phyloP scores from a whole-genome alignment of 1,140 invertebrate species.

The Cataglyphis hispanica region DNA sequence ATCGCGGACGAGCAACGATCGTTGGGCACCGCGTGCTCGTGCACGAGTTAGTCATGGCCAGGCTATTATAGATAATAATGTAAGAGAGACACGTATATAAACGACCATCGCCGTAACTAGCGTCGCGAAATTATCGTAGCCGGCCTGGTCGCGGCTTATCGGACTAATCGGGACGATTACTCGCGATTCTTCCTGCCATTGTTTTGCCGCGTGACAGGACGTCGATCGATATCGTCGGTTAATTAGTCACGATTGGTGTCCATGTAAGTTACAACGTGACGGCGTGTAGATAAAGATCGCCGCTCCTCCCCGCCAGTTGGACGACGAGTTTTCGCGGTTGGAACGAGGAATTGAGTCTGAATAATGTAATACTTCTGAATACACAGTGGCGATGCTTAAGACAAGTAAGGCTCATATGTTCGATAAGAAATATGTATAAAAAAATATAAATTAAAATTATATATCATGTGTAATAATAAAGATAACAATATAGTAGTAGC shows the following conservation, averaged over 20 bases:
- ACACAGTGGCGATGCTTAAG: conserved; percentile 2
- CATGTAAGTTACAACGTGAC: conserved; percentile 68
- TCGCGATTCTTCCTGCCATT: conserved; percentile 73
- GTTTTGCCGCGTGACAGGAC: conserved; percentile 59
- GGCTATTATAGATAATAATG: conserved; percentile 76
- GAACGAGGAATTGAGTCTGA: conserved; percentile 53
- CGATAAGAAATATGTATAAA: conserved; percentile 10
- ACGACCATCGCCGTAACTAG: conserved; percentile 73
- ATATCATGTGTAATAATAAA: not conserved
- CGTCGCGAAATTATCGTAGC: conserved; percentile 75
- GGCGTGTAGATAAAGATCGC: conserved; percentile 62
- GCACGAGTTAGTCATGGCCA: conserved; percentile 74
- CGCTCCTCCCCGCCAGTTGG: conserved; percentile 32
- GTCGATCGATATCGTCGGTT: conserved; percentile 71
- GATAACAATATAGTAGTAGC: not conserved
- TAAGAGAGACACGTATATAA: conserved; percentile 71
- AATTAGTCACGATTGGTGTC: conserved; percentile 77
- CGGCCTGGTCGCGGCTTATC: conserved; percentile 67
- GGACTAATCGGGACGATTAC: conserved; percentile 57
- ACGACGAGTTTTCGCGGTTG: conserved; percentile 61
- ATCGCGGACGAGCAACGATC: conserved; percentile 75
- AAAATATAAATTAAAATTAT: not conserved
- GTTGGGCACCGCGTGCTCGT: conserved; percentile 34
- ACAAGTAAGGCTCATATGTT: not conserved
- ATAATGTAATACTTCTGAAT: conserved; percentile 39